Base-by-base conservation (phyloP, 1,140 invertebrate species). In the Neelides sp. region DNA sequence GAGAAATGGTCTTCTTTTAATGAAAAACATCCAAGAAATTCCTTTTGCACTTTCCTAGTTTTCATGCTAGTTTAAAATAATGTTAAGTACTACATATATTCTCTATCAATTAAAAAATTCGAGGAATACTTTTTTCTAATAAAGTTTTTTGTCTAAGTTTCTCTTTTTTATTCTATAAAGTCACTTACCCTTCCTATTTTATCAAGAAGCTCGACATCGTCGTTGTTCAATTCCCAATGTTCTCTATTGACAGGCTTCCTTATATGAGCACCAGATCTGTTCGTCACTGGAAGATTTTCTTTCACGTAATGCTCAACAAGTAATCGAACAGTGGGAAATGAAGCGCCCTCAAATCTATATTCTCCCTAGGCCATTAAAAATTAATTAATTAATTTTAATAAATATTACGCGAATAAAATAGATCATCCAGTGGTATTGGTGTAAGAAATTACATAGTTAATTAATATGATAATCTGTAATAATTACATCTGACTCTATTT, bases 191-290 rank as follows among this genome's bases (percentile, higher is more conserved):
- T 76, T 67, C 93, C 92, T 64, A 96, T 93, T 75, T 95, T 95
- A 62, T 94, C 88, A 34, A 89, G 70, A 10, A 96, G 70, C 50
- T 85, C 77, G 40, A 97, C 87, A 70, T 96, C 88, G 66, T 96
- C 91, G 68, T 96, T 96, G 65, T 90, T 92, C 0, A 97, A 74
- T 65, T 97, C 91, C 92, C 93, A 96, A 46, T 80, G 76, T 74
- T 95, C 90, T n/a, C 90, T 71, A 2, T 80, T 78, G 55, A 97
- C 84, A 1, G 91, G 85, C 37, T 79, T 80, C 54, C 83, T 77
- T 7, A 97, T 53, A 23, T 95, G 79, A 37, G 90, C 87, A 46
- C 90, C 89, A 2, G 89, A 93, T 58, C 89, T 80, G 60, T 82
- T 83, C 1, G 93, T 96, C 1, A 97, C 88, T 3, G 90, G 80